phyloP scores from a whole-genome alignment of 2,113 vertebrate genomes.

The Prinia subflava region DNA sequence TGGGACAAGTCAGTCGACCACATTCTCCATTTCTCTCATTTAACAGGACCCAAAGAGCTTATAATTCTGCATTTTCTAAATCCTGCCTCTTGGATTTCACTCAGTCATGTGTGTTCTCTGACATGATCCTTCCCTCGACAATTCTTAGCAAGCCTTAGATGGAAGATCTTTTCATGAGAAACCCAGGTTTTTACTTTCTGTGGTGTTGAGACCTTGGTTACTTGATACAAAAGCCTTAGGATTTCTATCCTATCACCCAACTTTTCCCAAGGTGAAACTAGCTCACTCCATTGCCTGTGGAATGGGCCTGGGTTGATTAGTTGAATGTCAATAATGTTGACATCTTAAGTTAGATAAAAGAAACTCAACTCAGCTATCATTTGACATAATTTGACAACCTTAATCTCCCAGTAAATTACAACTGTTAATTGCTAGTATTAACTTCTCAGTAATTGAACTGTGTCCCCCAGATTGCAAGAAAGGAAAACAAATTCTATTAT shows the following conservation, averaged over 20 bases:
- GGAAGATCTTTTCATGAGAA: constrained; percentile 5
- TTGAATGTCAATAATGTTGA: not conserved
- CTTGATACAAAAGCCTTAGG: not conserved
- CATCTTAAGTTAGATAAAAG: constrained; percentile 30
- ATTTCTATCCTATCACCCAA: not conserved
- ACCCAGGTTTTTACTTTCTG: not conserved
- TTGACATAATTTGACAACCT: constrained; percentile 20
- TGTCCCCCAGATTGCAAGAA: not conserved
- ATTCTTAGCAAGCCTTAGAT: not conserved
- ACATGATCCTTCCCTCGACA: not conserved
- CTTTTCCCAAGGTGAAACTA: not conserved
- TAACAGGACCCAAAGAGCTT: not conserved
- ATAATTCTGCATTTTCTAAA: not conserved
- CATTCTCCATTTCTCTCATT: constrained; percentile 2
- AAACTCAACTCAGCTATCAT: not conserved
- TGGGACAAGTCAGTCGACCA: not conserved
- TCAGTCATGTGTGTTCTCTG: not conserved
- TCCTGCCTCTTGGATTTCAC: not conserved
- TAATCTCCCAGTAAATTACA: constrained; percentile 30
- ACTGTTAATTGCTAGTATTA: constrained; percentile 4
- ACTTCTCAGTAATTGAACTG: not conserved
- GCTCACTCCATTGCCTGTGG: not conserved
- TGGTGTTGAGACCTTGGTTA: not conserved
- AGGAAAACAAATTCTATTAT: not conserved
- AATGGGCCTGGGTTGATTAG: not conserved